Evolutionary conservation across 2,797 vertebrate genomes (phyloP).

Genomic region (Bradypodion pumilum): DNA sequence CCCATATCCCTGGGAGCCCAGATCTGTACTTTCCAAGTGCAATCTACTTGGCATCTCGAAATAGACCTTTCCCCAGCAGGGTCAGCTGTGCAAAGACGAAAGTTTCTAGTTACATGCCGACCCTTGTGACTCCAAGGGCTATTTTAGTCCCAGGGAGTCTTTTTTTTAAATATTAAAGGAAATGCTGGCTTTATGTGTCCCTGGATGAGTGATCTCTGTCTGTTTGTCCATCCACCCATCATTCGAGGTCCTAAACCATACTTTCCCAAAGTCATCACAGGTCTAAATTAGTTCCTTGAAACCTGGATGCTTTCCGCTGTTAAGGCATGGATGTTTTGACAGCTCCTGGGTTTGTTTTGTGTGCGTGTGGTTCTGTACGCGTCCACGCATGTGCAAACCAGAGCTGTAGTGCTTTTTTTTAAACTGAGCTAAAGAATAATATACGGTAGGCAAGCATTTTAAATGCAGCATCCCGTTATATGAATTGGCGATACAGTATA

Average conservation of each 20-base stretch:
- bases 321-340: neutral
- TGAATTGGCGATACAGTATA: neutral
- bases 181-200: neutral
- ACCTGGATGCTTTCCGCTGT: conserved; percentile 6
- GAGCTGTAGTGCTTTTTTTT: neutral
- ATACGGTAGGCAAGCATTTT: rapidly evolving
- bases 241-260: neutral
- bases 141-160: conserved; percentile 45
- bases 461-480: neutral
- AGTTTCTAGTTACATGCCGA: conserved; percentile 68
- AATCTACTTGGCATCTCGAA: conserved; percentile 6
- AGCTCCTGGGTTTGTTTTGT: conserved; percentile 19
- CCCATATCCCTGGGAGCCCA: neutral
- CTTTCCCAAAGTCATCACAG: neutral
- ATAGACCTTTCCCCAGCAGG: conserved; percentile 38
- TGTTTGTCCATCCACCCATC: neutral
- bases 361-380: neutral
- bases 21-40: conserved; percentile 17
- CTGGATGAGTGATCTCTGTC: no score
- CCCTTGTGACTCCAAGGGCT: conserved; percentile 57
- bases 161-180: neutral
- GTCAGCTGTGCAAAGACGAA: conserved; percentile 50
- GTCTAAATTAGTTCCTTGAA: rapidly evolving
- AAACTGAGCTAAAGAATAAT: neutral
- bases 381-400: conserved; percentile 25